phyloP scores from a whole-genome alignment of 1,140 invertebrate genomes.

The Lamellibrachia luymesi region DNA sequence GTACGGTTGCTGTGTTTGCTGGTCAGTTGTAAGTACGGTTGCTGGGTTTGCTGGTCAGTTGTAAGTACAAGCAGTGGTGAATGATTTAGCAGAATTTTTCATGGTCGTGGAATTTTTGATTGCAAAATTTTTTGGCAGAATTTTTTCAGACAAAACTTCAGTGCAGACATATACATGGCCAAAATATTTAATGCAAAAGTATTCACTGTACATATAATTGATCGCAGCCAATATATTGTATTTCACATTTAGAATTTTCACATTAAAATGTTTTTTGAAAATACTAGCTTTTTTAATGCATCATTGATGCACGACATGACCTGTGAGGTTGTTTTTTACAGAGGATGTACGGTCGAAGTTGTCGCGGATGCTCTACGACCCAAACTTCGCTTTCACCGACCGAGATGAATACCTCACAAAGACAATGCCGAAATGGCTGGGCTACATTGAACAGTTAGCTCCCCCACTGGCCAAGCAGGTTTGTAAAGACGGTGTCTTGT shows the following conservation, averaged over 20 bases:
- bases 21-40: too few species aligned
- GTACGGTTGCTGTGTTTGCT: not conserved
- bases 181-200: too few species aligned
- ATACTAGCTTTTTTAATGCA: too few species aligned
- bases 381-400: not conserved
- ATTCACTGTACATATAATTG: too few species aligned
- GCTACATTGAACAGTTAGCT: constrained; percentile 10
- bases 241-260: too few species aligned
- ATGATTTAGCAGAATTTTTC: not conserved
- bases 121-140: not conserved
- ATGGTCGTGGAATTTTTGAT: not conserved
- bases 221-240: too few species aligned
- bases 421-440: constrained; percentile 13
- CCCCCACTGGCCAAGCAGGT: constrained; percentile 15
- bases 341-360: constrained; percentile 8
- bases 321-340: not conserved
- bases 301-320: not conserved
- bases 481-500: not conserved
- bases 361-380: constrained; percentile 1
- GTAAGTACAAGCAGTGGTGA: too few species aligned
- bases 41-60: not conserved
- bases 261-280: too few species aligned
- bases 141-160: too few species aligned
- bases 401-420: constrained; percentile 8
- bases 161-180: too few species aligned